Conservation (phyloP, 53 echinoderm and acorn worm species). For the Echinarachnius parma region DNA sequence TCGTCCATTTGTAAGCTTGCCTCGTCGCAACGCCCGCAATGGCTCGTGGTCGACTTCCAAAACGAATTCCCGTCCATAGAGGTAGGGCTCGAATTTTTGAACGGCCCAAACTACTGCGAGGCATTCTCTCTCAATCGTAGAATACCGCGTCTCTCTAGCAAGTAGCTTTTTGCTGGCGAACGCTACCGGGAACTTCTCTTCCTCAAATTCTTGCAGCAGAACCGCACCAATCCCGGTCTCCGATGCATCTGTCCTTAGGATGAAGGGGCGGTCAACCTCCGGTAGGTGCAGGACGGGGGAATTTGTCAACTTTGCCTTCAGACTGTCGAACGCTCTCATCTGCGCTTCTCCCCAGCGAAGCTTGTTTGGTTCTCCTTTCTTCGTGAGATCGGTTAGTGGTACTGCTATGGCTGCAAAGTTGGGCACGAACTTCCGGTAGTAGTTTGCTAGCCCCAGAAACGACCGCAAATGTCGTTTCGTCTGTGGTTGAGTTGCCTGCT, state of each 20-base stretch:
- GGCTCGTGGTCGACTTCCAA: conserved; percentile 55
- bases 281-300: conserved; percentile 48
- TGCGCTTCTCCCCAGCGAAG: conserved; percentile 47
- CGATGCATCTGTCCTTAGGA: conserved; percentile 55
- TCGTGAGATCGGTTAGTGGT: conserved; percentile 65
- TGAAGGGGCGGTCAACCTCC: conserved; percentile 43
- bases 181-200: conserved; percentile 42
- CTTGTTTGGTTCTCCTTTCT: conserved; percentile 51
- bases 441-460: conserved; percentile 48
- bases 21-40: conserved; percentile 30
- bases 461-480: conserved; percentile 67
- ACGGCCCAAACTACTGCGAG: conserved; percentile 60
- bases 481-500: conserved; percentile 34
- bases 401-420: conserved; percentile 53
- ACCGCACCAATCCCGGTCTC: conserved; percentile 48
- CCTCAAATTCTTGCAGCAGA: conserved; percentile 54
- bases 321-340: conserved; percentile 34
- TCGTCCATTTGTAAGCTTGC: conserved; percentile 38
- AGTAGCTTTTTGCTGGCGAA: conserved; percentile 58
- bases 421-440: conserved; percentile 52
- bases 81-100: conserved; percentile 49
- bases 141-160: conserved; percentile 38
- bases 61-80: conserved; percentile 47
- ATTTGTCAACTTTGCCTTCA: conserved; percentile 34
- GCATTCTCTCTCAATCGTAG: conserved; percentile 57